These are phyloP conservation scores for Lepidostoma basale DNA, from an alignment of 1,140 invertebrate species.

Conservation along the genomic window DNA sequence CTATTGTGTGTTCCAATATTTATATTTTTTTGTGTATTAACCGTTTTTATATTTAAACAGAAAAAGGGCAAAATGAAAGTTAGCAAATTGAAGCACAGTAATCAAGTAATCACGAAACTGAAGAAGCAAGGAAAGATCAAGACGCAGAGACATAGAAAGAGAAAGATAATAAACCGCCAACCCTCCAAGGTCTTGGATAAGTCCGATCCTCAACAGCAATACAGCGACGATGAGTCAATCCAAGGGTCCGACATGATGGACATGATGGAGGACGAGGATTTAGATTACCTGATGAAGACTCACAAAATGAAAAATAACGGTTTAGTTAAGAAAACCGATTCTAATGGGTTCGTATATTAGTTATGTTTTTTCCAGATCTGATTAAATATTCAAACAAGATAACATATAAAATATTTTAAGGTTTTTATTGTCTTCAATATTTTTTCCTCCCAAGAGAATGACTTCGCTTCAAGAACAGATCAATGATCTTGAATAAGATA, in stretches of 20 bases:
- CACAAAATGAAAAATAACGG: no score
- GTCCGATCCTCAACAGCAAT: conserved; percentile 42
- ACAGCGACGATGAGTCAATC: conserved; percentile 55
- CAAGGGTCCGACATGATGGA: conserved; percentile 68
- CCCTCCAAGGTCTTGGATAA: conserved; percentile 40
- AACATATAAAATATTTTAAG: no score
- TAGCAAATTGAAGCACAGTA: conserved; percentile 67
- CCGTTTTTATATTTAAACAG: no score
- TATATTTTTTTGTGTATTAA: no score
- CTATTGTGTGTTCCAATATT: no score
- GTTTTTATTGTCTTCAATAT: no score
- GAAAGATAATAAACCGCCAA: conserved; percentile 53
- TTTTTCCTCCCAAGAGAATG: no score
- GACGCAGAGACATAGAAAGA: conserved; percentile 58
- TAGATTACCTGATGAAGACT: conserved; percentile 65
- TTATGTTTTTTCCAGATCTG: no score
- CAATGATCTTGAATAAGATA: no score
- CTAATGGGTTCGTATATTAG: background rate
- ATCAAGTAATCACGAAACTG: conserved; percentile 68
- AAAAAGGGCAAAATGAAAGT: conserved; percentile 64
- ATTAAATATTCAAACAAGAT: no score
- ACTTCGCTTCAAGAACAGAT: no score
- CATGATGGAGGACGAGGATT: conserved; percentile 69
- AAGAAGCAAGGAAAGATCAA: conserved; percentile 67
- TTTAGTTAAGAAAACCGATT: background rate